A percentile compares a stretch with the other conserved stretches of the same genome.
These are phyloP conservation scores for Xiphorhynchus elegans DNA, from an alignment of 2,113 vertebrate species.

Conservation along the genomic window DNA sequence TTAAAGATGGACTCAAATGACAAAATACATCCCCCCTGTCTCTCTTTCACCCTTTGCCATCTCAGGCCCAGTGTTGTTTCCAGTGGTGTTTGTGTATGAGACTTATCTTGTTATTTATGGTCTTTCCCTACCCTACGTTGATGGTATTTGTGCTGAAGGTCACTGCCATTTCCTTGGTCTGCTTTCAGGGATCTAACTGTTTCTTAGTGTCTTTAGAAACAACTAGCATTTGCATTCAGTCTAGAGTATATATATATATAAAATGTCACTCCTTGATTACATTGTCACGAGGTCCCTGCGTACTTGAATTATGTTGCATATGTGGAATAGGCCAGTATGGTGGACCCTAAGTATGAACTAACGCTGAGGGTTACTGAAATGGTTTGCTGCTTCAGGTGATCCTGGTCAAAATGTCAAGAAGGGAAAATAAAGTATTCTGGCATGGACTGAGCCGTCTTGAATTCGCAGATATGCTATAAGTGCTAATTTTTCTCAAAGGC, in stretches of 20 bases:
- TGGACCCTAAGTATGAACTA: neutral
- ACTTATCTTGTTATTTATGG: neutral
- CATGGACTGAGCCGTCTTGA: neutral
- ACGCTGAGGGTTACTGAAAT: neutral
- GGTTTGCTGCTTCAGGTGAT: neutral
- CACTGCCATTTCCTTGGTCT: neutral
- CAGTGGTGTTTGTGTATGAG: neutral
- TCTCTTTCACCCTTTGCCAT: neutral
- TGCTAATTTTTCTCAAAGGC: neutral
- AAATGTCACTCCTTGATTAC: neutral
- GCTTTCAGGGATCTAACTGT: neutral
- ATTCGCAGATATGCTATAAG: neutral
- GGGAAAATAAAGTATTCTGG: neutral
- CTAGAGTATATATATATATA: neutral
- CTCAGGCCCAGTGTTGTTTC: neutral
- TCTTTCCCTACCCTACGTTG: neutral
- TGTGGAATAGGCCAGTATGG: neutral
- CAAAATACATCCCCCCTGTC: fast-evolving
- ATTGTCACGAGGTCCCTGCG: neutral
- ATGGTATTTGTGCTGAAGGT: neutral
- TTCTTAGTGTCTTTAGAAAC: neutral
- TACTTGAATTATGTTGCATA: neutral
- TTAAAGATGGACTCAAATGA: neutral
- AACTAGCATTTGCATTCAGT: neutral
- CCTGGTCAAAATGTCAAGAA: neutral